phyloP scores from a whole-genome alignment of 2,113 vertebrate species.

The Syngnathus floridae region DNA sequence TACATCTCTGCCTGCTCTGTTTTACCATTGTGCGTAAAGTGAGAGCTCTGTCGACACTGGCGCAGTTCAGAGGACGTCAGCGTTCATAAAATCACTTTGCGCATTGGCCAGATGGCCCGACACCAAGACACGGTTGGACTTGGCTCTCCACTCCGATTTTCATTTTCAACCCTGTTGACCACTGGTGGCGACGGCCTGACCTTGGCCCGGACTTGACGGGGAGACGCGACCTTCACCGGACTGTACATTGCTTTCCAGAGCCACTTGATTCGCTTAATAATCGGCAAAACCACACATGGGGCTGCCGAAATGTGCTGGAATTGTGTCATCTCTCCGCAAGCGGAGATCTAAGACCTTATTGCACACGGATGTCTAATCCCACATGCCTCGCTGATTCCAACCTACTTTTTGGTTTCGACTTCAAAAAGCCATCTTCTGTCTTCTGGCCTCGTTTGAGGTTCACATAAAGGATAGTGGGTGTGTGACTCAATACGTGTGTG shows the following conservation, averaged over 20 bases:
- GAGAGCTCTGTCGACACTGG: background rate
- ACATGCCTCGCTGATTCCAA: conserved; percentile 37
- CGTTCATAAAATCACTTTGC: background rate
- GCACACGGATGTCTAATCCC: conserved; percentile 21
- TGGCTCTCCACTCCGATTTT: conserved; percentile 51
- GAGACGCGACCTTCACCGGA: background rate
- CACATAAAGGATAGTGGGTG: conserved; percentile 44
- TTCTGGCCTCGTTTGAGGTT: conserved; percentile 47
- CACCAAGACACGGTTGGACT: conserved; percentile 52
- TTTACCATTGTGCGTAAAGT: background rate
- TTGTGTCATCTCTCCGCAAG: background rate
- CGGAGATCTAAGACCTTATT: conserved; percentile 26
- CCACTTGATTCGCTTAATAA: background rate
- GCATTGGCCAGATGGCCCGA: conserved; percentile 52
- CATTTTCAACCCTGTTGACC: conserved; percentile 59
- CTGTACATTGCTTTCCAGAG: too few species aligned
- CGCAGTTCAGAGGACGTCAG: background rate
- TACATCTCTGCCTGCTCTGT: conserved; percentile 13
- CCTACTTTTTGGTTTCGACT: conserved; percentile 47
- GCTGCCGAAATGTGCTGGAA: conserved; percentile 15
- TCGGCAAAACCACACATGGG: background rate
- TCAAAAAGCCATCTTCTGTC: conserved; percentile 18
- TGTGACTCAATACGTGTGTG: background rate
- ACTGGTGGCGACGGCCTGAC: conserved; percentile 53
- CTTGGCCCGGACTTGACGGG: conserved; percentile 23